These are phyloP conservation scores for Ommatoiulus sabulosus DNA, from an alignment of 2,888 invertebrate genomes.

Conservation along the genomic window DNA sequence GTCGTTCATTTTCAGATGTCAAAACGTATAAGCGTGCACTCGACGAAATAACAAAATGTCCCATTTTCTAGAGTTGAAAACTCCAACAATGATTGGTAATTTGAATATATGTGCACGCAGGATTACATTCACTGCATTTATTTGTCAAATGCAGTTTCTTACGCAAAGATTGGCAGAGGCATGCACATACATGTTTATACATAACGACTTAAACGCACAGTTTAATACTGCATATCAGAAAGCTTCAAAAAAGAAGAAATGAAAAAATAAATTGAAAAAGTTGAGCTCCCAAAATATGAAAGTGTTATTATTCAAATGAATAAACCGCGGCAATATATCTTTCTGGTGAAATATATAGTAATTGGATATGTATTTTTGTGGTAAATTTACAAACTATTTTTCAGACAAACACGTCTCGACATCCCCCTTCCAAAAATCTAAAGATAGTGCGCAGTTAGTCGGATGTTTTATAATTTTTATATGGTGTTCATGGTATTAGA, in stretches of 20 bases:
- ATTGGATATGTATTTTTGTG: neutral
- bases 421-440: too few species aligned
- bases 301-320: too few species aligned
- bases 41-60: conserved; percentile 31
- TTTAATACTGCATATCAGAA: neutral
- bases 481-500: too few species aligned
- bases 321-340: neutral
- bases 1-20: conserved; percentile 31
- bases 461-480: too few species aligned
- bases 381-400: too few species aligned
- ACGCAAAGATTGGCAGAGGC: neutral
- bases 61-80: neutral
- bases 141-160: neutral
- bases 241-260: neutral
- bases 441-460: too few species aligned
- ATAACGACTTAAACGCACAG: neutral
- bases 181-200: neutral
- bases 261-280: neutral
- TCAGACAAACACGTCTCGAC: too few species aligned
- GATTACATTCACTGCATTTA: conserved; percentile 22
- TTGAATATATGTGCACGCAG: conserved; percentile 22
- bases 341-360: too few species aligned
- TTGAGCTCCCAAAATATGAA: too few species aligned
- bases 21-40: conserved; percentile 13
- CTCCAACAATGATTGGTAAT: conserved; percentile 22